phyloP scores from a whole-genome alignment of 92 coral and sea anemone species.

The Blastomussa wellsi region DNA sequence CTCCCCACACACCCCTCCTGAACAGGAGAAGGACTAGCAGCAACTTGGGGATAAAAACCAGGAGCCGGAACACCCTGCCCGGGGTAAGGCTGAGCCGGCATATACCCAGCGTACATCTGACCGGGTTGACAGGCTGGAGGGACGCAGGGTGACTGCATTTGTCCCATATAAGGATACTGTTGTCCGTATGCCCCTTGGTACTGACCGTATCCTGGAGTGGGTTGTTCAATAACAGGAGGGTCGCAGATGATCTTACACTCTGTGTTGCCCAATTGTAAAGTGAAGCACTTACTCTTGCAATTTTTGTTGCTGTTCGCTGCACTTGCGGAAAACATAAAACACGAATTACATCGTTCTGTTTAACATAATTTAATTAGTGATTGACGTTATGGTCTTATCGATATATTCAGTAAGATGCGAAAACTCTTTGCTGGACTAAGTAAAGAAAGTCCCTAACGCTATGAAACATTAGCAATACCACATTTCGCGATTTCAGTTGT shows the following conservation, averaged over 20 bases:
- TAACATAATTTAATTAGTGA: too few species aligned
- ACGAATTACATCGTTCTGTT: neutral
- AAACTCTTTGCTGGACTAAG: too few species aligned
- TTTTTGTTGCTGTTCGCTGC: constrained; percentile 18
- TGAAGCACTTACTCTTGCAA: constrained; percentile 70
- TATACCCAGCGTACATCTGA: constrained; percentile 43
- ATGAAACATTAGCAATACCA: too few species aligned
- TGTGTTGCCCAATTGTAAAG: constrained; percentile 61
- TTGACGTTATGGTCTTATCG: too few species aligned
- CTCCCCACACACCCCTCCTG: constrained; percentile 46
- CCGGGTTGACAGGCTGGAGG: constrained; percentile 54
- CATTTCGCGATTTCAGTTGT: too few species aligned
- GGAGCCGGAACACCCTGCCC: constrained; percentile 1
- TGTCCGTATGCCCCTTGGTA: constrained; percentile 48
- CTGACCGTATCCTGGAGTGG: constrained; percentile 17
- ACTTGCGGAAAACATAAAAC: constrained; percentile 2
- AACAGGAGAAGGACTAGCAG: constrained; percentile 26
- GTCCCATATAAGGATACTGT: constrained; percentile 55
- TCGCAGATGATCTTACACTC: constrained; percentile 73
- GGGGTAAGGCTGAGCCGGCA: constrained; percentile 39
- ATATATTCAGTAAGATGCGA: too few species aligned
- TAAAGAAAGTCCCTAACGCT: too few species aligned
- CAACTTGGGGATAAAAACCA: neutral
- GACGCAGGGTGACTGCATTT: constrained; percentile 42
- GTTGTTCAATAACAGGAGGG: constrained; percentile 63